Percentiles rank a stretch among this genome's conserved stretches.
These are phyloP conservation scores for Eulacestoma nigropectus DNA, from an alignment of 2,113 vertebrate species.

Conservation along the genomic window DNA sequence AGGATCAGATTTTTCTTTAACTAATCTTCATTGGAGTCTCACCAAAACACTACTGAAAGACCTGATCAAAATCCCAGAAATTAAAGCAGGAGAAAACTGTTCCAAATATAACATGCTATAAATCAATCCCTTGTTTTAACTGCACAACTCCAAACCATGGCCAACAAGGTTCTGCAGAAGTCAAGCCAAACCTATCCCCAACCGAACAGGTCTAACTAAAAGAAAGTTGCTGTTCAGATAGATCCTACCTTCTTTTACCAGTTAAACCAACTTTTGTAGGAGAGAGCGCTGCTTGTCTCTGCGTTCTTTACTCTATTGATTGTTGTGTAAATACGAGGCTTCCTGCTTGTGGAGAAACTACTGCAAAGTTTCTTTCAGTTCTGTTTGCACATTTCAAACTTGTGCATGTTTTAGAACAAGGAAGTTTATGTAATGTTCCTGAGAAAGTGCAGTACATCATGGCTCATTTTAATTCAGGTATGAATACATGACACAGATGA, in stretches of 20 bases:
- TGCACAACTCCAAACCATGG: neutral
- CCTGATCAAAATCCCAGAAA: neutral
- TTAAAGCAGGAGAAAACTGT: neutral
- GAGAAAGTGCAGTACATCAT: slow-evolving; percentile 59
- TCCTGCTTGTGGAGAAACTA: slow-evolving; percentile 68
- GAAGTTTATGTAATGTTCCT: slow-evolving; percentile 73
- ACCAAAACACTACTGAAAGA: neutral
- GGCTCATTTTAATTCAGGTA: slow-evolving; percentile 74
- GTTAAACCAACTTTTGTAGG: slow-evolving; percentile 40
- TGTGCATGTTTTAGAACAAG: slow-evolving; percentile 70
- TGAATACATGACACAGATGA: slow-evolving; percentile 74
- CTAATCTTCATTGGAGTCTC: neutral
- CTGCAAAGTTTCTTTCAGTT: slow-evolving; percentile 70
- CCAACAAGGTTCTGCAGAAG: neutral
- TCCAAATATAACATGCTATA: neutral
- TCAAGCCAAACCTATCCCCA: slow-evolving; percentile 19
- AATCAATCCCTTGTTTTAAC: neutral
- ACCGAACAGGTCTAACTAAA: neutral
- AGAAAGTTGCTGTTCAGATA: slow-evolving; percentile 11
- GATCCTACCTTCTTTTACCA: slow-evolving; percentile 23
- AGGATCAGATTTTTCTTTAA: neutral
- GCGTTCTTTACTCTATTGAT: slow-evolving; percentile 54
- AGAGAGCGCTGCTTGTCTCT: slow-evolving; percentile 45
- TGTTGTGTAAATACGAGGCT: slow-evolving; percentile 73
- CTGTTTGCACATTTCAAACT: slow-evolving; percentile 63